Percentiles rank a stretch among this genome's conserved stretches.
Evolutionary conservation across 2,113 vertebrate genomes (phyloP).

Genomic region (Bos indicus): DNA sequence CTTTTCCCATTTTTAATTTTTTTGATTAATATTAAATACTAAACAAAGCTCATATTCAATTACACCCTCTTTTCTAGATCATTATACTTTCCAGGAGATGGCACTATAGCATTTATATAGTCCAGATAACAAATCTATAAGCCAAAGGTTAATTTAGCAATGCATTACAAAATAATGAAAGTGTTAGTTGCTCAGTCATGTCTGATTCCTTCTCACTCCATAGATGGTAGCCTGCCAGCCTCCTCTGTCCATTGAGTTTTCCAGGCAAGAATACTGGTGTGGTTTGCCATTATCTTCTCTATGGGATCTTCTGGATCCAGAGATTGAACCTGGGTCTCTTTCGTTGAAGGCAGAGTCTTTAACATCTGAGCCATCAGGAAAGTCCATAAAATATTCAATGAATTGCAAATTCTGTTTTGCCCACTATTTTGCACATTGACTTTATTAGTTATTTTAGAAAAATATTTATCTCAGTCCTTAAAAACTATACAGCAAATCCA

Average conservation of each 20-base stretch:
- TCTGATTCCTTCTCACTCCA: not conserved
- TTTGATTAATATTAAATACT: slow-evolving; percentile 16
- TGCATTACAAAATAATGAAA: not conserved
- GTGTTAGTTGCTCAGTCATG: not conserved
- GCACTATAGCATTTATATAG: slow-evolving; percentile 32
- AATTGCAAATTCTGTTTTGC: not conserved
- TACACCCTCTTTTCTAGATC: not conserved
- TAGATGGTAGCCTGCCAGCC: not conserved
- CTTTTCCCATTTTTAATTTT: not conserved
- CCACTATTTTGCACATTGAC: not conserved
- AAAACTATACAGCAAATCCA: not conserved
- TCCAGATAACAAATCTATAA: slow-evolving; percentile 23
- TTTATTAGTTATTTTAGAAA: not conserved
- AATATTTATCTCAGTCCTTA: not conserved
- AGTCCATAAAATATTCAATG: not conserved
- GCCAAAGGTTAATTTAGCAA: slow-evolving; percentile 5
- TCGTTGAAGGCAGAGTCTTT: not conserved
- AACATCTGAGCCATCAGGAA: not conserved
- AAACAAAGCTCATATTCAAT: not conserved
- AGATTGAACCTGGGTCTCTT: not conserved
- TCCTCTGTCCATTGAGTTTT: not conserved
- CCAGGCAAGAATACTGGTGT: not conserved
- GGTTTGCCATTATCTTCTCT: not conserved
- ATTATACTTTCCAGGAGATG: slow-evolving; percentile 56
- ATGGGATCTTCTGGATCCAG: not conserved